Evolutionary conservation across 2,113 vertebrate genomes (phyloP).

Genomic region (Lepisosteus osseus): DNA sequence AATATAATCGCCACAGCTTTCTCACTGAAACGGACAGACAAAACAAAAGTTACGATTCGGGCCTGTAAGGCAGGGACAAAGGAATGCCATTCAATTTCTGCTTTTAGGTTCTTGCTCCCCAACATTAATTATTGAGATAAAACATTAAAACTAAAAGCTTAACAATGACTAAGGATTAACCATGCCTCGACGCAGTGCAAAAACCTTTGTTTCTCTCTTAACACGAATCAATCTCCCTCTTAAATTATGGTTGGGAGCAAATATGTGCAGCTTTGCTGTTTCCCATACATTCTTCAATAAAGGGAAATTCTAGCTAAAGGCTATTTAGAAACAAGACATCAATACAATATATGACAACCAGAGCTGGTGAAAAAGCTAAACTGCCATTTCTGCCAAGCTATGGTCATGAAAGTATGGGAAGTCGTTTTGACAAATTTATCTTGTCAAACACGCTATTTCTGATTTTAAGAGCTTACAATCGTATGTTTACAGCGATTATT

Average conservation of each 20-base stretch:
- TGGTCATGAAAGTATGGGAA: background rate
- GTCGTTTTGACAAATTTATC: background rate
- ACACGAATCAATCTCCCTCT: background rate
- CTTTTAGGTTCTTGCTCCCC: conserved; percentile 55
- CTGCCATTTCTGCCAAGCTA: background rate
- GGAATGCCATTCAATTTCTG: conserved; percentile 28
- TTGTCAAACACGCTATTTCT: background rate
- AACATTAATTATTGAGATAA: conserved; percentile 14
- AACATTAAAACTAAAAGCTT: conserved; percentile 17
- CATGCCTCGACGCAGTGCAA: conserved; percentile 9
- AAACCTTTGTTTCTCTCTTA: too few species aligned
- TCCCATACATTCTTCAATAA: conserved; percentile 18
- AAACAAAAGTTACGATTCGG: conserved; percentile 17
- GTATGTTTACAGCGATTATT: conserved; percentile 4
- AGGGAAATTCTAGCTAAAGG: background rate
- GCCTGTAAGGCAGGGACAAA: conserved; percentile 35
- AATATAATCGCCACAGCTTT: conserved; percentile 41
- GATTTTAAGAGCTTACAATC: background rate
- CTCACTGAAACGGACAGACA: conserved; percentile 28
- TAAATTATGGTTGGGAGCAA: conserved; percentile 5
- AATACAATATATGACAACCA: background rate
- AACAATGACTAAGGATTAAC: conserved; percentile 43
- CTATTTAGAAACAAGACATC: background rate
- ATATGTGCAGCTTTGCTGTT: background rate
- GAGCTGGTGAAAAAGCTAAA: background rate